phyloP scores from a whole-genome alignment of 1,140 invertebrate genomes.

The Ostrea denselamellosa region DNA sequence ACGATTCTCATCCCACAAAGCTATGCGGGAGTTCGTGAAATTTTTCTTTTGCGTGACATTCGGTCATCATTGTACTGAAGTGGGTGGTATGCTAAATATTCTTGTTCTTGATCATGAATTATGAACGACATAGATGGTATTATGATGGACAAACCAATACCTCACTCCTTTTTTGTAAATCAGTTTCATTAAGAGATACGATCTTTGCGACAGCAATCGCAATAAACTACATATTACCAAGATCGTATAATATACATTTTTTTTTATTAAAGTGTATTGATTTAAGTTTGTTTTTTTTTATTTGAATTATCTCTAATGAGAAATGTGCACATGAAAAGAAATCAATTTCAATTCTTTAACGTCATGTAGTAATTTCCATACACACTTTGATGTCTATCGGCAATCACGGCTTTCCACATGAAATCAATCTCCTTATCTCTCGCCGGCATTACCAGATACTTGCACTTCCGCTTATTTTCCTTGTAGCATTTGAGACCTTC shows the following conservation, averaged over 20 bases:
- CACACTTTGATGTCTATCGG: constrained; percentile 47
- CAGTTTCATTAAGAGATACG: no score
- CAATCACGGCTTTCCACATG: constrained; percentile 50
- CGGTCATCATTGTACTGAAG: no score
- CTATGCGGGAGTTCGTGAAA: no score
- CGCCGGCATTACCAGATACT: constrained; percentile 53
- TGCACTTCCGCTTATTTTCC: constrained; percentile 39
- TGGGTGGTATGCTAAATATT: no score
- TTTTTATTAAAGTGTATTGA: background rate
- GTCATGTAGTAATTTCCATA: constrained; percentile 57
- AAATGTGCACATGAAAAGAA: background rate
- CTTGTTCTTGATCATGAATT: no score
- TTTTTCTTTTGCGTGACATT: no score
- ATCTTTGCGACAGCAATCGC: no score
- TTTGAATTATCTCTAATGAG: background rate
- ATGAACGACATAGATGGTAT: no score
- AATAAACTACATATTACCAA: no score
- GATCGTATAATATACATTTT: background rate
- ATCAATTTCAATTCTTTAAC: background rate
- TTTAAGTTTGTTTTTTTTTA: background rate
- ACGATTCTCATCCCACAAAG: no score
- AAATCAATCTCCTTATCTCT: constrained; percentile 50
- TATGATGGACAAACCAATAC: no score
- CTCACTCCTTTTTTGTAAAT: no score
- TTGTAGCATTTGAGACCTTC: constrained; percentile 49